A percentile compares a stretch with the other conserved stretches of the same genome.
Evolutionary conservation across 2,113 vertebrate genomes (phyloP).

Genomic region (Rattus norvegicus): DNA sequence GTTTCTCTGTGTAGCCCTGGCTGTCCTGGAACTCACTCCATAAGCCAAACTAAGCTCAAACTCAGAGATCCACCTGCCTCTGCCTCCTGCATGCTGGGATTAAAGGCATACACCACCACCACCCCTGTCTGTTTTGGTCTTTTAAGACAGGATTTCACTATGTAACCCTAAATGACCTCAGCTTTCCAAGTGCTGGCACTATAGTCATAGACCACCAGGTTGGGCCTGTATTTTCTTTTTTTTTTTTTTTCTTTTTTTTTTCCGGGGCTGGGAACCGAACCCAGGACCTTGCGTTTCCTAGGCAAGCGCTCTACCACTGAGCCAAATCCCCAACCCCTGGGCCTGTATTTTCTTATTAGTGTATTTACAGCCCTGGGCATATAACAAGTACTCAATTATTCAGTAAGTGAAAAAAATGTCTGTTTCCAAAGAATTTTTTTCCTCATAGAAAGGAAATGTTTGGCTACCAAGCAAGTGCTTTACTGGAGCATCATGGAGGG

Average conservation of each 20-base stretch:
- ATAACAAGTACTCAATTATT: neutral
- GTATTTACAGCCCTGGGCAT: neutral
- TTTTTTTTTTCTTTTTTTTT: too few species aligned
- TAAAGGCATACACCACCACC: neutral
- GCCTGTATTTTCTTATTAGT: neutral
- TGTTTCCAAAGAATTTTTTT: constrained; percentile 37
- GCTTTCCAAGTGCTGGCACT: neutral
- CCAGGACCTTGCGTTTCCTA: too few species aligned
- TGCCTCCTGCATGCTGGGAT: neutral
- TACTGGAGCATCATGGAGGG: neutral
- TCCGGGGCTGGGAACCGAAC: too few species aligned
- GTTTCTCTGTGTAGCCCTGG: neutral
- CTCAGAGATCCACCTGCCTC: neutral
- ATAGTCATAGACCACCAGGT: neutral
- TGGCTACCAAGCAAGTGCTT: neutral
- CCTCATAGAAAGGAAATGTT: neutral
- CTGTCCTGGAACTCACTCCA: neutral
- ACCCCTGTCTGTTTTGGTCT: neutral
- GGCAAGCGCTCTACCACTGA: too few species aligned
- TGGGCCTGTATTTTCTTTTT: neutral
- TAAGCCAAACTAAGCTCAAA: neutral
- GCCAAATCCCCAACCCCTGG: too few species aligned
- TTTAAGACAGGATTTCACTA: neutral
- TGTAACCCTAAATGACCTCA: neutral
- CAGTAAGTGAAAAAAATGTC: constrained; percentile 38